phyloP scores from a whole-genome alignment of 2,113 vertebrate species.

The Pimephales promelas region DNA sequence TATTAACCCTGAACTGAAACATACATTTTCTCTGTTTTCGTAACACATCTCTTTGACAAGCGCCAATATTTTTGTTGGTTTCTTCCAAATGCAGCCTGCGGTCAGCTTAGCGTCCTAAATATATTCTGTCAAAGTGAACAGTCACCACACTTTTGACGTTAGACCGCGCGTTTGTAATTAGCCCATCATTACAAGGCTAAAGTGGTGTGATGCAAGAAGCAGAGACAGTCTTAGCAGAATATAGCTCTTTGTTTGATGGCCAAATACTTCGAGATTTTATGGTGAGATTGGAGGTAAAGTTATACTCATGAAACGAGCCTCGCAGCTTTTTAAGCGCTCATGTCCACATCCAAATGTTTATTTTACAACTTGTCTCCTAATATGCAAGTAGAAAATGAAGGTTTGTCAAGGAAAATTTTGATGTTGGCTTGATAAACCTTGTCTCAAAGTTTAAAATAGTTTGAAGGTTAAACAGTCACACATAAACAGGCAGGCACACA shows the following conservation, averaged over 20 bases:
- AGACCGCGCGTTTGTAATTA: slow-evolving; percentile 12
- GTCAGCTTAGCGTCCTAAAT: slow-evolving; percentile 43
- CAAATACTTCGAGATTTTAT: slow-evolving; percentile 19
- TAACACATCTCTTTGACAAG: slow-evolving; percentile 44
- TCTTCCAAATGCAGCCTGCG: slow-evolving; percentile 39
- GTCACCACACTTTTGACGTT: slow-evolving; percentile 35
- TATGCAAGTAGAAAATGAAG: slow-evolving; percentile 9
- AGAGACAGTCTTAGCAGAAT: slow-evolving; percentile 12
- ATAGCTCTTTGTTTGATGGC: slow-evolving; percentile 24
- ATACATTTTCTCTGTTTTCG: slow-evolving; percentile 33
- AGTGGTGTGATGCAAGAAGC: slow-evolving; percentile 32
- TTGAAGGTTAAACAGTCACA: slow-evolving; percentile 8
- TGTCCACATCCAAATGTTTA: slow-evolving; percentile 15
- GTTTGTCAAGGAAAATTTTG: not conserved
- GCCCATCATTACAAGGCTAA: slow-evolving; percentile 41
- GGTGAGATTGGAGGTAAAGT: slow-evolving; percentile 34
- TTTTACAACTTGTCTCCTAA: slow-evolving; percentile 18
- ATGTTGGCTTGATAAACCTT: slow-evolving; percentile 15
- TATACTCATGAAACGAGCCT: not conserved
- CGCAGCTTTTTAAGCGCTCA: slow-evolving; percentile 4
- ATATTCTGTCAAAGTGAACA: slow-evolving; percentile 45
- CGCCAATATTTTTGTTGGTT: slow-evolving; percentile 35
- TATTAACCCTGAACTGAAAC: slow-evolving; percentile 36
- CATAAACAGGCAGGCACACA: slow-evolving; percentile 7
- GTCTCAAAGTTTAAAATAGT: not conserved